Percentiles rank a stretch among this genome's conserved stretches.
These are phyloP conservation scores for Trachelus iudaicus DNA, from an alignment of 2,888 invertebrate genomes.

Conservation along the genomic window DNA sequence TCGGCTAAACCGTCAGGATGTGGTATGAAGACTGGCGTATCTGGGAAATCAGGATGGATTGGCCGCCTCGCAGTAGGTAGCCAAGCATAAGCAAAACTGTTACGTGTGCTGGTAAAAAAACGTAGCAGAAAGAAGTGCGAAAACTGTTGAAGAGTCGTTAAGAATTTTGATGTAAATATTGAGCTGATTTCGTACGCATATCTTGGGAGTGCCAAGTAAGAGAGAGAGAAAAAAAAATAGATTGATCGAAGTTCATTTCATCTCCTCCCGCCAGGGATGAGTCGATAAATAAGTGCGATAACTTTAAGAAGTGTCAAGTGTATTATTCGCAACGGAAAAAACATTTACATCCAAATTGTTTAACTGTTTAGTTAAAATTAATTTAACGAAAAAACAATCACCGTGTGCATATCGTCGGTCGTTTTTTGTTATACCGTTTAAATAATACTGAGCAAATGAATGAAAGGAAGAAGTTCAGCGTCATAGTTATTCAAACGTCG, in stretches of 20 bases:
- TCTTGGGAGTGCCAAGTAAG: not conserved
- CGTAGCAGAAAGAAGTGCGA: not conserved
- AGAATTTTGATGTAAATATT: slow-evolving; percentile 5
- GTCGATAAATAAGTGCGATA: not conserved
- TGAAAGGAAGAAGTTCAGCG: not conserved
- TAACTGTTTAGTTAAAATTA: not conserved
- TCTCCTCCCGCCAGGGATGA: not conserved
- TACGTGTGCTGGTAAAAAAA: not conserved
- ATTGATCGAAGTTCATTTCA: not conserved
- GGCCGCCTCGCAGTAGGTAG: slow-evolving; percentile 46
- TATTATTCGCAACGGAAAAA: not conserved
- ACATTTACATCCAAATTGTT: not conserved
- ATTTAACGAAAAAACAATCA: not conserved
- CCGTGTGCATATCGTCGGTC: not conserved
- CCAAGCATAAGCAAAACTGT: slow-evolving; percentile 26
- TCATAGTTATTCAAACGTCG: not conserved
- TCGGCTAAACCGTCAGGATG: not conserved
- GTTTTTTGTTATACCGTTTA: not conserved
- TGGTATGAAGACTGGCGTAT: not conserved
- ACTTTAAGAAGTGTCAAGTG: not conserved
- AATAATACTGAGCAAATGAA: not conserved
- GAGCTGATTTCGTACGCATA: slow-evolving; percentile 4
- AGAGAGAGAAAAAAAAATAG: not conserved
- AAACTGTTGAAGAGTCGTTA: not conserved
- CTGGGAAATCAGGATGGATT: slow-evolving; percentile 41